phyloP scores from a whole-genome alignment of 2,113 vertebrate genomes.

The Ailurus styani region DNA sequence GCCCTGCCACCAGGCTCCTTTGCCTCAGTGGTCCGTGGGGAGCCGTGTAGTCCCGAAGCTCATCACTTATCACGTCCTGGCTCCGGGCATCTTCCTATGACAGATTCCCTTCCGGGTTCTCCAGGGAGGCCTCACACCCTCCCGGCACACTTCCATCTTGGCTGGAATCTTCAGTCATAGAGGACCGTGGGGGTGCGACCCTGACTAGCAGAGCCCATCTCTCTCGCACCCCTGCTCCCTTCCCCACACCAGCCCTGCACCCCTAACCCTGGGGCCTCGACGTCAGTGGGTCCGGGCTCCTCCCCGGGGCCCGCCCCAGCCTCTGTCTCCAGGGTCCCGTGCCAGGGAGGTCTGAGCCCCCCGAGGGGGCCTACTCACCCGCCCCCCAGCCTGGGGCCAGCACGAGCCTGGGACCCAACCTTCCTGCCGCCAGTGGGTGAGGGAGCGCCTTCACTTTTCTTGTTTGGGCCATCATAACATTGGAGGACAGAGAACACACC shows the following conservation, averaged over 20 bases:
- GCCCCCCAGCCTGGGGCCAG: no score
- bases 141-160: accelerated
- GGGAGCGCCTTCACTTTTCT: accelerated
- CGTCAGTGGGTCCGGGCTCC: background rate
- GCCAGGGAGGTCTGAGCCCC: no score
- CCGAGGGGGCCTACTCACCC: accelerated
- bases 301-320: accelerated
- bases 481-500: background rate
- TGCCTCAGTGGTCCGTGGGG: background rate
- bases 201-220: no score
- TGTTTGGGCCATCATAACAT: background rate
- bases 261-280: accelerated
- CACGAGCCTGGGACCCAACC: no score
- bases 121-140: background rate
- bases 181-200: background rate
- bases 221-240: background rate
- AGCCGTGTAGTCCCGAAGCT: background rate
- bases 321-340: no score
- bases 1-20: background rate
- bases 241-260: background rate
- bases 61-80: background rate
- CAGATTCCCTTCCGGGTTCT: background rate
- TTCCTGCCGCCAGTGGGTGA: accelerated
- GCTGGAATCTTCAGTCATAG: background rate
- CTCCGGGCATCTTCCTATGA: background rate